Base-by-base conservation (phyloP, 2,797 vertebrate genomes). In the Gymnocypris eckloni region DNA sequence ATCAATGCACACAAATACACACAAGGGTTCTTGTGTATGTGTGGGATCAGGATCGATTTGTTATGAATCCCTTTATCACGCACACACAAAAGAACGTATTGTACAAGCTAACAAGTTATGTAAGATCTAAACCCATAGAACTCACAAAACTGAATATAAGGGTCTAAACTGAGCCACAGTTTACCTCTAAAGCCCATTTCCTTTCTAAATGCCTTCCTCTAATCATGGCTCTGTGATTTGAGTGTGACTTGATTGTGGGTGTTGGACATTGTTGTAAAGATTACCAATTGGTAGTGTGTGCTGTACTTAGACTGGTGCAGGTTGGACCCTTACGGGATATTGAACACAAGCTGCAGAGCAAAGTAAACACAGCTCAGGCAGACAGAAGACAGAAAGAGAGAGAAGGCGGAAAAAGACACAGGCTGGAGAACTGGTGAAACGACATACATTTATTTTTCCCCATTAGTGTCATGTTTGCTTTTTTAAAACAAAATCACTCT, bases 231-330 rank as follows among this genome's bases (percentile, higher is more conserved):
- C 37, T 45, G 52, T 61, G 81, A 73, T 83, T 75, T 54, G 39
- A 83, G 69, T 75, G 81, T 75, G 52, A 75, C 52, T 56, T 75
- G 69, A 45, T 48, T 83, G 69, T 75, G 56, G 48, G 28, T 33
- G 28, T 33, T 33, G 28, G 2, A 56, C 54, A 71, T 75, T 76
- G 54, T 22, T 61, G n/a, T 45, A 72, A 54, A 72, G 66, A 70
- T 0, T 83, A 39, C 50, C 71, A 66, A 50, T 64, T 78, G 45
- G n/a, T n/a, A 48, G 10, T 13, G 50, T 75, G 71, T 75, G 39
- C n/a, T 20, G 37, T 41, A 59, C 33, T 7, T 33, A 33, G 28
- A 33, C 28, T 33, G 41, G 25, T 66, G 79, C 66, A 33, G 59
- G n/a, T 41, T 56, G 37, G 48, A 73, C 4, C 28, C 69, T 61